Evolutionary conservation across 2,797 vertebrate genomes (phyloP).

Genomic region (Pogonophryne albipinna): DNA sequence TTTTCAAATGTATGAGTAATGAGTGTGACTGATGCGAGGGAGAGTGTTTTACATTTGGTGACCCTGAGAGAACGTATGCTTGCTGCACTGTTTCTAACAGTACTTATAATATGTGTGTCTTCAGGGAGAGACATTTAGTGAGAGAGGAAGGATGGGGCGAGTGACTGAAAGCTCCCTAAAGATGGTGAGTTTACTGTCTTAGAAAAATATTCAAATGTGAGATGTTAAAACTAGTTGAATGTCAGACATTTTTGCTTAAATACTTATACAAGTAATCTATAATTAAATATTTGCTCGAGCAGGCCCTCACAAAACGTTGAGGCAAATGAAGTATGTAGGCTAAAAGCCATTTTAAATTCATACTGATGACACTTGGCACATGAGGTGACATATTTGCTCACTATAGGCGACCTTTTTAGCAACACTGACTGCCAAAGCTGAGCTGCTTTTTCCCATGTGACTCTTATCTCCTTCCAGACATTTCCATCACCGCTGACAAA

Average conservation of each 20-base stretch:
- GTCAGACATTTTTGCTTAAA: not conserved
- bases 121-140: conserved; percentile 17
- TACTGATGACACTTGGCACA: conserved; percentile 17
- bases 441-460: conserved; percentile 33
- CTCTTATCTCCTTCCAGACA: conserved; percentile 32
- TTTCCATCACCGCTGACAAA: conserved; percentile 52
- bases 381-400: conserved; percentile 21
- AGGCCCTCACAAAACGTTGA: not conserved
- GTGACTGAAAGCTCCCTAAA: conserved; percentile 9
- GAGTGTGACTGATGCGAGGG: conserved; percentile 10
- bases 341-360: not conserved
- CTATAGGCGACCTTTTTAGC: conserved; percentile 42
- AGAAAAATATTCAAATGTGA: not conserved
- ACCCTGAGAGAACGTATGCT: conserved; percentile 7
- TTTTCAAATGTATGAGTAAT: conserved; percentile 12
- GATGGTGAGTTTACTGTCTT: not conserved
- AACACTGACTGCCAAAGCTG: conserved; percentile 31
- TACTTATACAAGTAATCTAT: not conserved
- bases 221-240: not conserved
- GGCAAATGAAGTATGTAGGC: not conserved
- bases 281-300: not conserved
- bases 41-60: conserved; percentile 24
- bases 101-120: conserved; percentile 23
- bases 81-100: conserved; percentile 18
- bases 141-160: conserved; percentile 8